Base-by-base conservation (phyloP, 2,888 invertebrate genomes). In the Spatulosminthurus flaviceps region DNA sequence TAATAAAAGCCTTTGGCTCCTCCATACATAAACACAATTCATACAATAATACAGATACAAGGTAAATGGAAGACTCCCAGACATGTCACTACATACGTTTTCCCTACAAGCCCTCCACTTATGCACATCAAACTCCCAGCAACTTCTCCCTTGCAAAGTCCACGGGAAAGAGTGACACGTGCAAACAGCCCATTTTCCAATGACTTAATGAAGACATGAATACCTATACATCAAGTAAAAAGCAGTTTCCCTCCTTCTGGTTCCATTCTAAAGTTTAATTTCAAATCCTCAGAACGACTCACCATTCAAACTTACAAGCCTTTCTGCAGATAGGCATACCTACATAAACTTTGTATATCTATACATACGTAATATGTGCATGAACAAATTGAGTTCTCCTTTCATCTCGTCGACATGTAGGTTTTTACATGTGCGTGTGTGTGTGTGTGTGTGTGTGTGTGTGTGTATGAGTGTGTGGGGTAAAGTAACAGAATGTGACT, bases 181-280 rank as follows among this genome's bases (percentile, higher is more conserved):
- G 84, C 82, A 81, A 77, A 80, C 41, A 24, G 26, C 69, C 77
- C 51, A 77, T 77, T 77, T 70, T 29, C 70, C 69, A 13, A 76
- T 21, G 43, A 64, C 81, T 82, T 83, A 84, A 84, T 84, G 83
- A 84, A 83, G 84, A 83, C 84, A 83, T 81, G 82, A 83, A 76
- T 66, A 76, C 28, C 66, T 34, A 51, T 51, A 51, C 51, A 51
- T 51, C 51, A 51, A 51, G 51, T 51, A 51, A 51, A 51, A 51
- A 51, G n/a, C 51, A 51, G 51, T 51, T 51, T 51, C 51, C 51
- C 51, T 51, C 51, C 51, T 51, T 51, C 51, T 51, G 51, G 51
- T 51, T 51, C 51, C 51, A 51, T 51, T 51, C 51, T 51, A n/a
- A 51, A 51, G 9, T 51, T 51, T 51, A 51, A 51, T 51, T 51